A percentile compares a stretch with the other conserved stretches of the same genome.
Conservation (phyloP, 1,140 invertebrate genomes). For the Camponotus vicinus region DNA sequence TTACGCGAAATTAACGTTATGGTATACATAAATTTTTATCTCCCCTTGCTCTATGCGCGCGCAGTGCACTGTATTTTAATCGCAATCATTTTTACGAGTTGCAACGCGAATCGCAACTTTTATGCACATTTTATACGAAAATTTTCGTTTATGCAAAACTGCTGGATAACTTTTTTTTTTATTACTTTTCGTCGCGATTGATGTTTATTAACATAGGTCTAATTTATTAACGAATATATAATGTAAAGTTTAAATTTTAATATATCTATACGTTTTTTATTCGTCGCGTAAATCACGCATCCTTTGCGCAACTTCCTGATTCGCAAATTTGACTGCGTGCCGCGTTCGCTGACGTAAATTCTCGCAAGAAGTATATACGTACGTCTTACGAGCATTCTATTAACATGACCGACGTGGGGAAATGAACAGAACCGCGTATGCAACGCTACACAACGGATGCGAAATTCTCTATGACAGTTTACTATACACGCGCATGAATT, state of each 20-base stretch:
- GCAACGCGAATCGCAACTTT: too few species aligned
- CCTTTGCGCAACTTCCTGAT: not conserved
- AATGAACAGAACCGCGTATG: slow-evolving; percentile 36
- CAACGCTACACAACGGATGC: not conserved
- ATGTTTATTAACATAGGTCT: not conserved
- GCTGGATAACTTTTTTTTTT: not conserved
- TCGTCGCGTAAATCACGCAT: not conserved
- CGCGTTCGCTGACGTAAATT: not conserved
- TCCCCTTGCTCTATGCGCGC: not conserved
- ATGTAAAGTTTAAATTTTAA: not conserved
- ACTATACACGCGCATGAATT: slow-evolving; percentile 29
- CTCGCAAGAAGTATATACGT: too few species aligned
- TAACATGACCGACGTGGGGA: slow-evolving; percentile 20
- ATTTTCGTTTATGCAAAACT: not conserved
- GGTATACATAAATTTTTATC: slow-evolving; percentile 55
- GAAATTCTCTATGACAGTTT: slow-evolving; percentile 15
- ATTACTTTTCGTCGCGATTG: not conserved
- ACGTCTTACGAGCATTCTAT: not conserved
- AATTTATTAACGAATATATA: not conserved
- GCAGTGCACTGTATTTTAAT: not conserved
- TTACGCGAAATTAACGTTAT: slow-evolving; percentile 63
- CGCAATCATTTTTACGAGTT: not conserved
- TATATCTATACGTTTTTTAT: not conserved
- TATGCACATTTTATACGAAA: not conserved
- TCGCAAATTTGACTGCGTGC: slow-evolving; percentile 26